These are phyloP conservation scores for Ophion costatus DNA, from an alignment of 2,888 invertebrate species.

Conservation along the genomic window DNA sequence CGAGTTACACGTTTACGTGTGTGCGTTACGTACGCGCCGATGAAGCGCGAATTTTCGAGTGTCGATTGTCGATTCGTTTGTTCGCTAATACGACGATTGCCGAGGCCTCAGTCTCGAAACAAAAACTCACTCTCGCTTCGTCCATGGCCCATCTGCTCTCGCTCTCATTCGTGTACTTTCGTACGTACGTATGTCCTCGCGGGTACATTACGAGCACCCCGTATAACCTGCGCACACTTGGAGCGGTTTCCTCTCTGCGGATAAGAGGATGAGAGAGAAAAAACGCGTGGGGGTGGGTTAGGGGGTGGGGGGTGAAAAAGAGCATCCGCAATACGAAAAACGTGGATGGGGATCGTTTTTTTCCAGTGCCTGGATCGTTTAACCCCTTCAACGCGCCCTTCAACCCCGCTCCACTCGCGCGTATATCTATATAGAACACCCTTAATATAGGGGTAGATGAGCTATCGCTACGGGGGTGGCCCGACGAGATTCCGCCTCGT, in stretches of 20 bases:
- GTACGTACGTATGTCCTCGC: slow-evolving; percentile 32
- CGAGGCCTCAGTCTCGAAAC: slow-evolving; percentile 80
- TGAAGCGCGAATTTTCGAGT: slow-evolving; percentile 68
- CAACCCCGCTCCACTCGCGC: slow-evolving; percentile 40
- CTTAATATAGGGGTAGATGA: slow-evolving; percentile 47
- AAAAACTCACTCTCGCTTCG: slow-evolving; percentile 76
- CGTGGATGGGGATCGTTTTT: slow-evolving; percentile 76
- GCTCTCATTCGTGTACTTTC: slow-evolving; percentile 17
- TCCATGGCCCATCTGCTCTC: slow-evolving; percentile 66
- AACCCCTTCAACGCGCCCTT: slow-evolving; percentile 77
- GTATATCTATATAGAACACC: slow-evolving; percentile 30
- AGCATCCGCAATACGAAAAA: slow-evolving; percentile 79
- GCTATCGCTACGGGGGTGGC: slow-evolving; percentile 56
- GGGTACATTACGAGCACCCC: slow-evolving; percentile 28
- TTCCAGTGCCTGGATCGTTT: slow-evolving; percentile 82
- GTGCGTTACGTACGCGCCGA: neutral
- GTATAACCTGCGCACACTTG: slow-evolving; percentile 33
- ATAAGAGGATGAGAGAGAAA: slow-evolving; percentile 34
- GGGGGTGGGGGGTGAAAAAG: slow-evolving; percentile 75
- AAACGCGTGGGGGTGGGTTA: slow-evolving; percentile 43
- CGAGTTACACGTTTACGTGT: neutral
- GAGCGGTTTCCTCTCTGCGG: slow-evolving; percentile 30
- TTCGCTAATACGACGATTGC: slow-evolving; percentile 83
- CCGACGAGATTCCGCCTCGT: slow-evolving; percentile 52
- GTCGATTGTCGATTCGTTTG: slow-evolving; percentile 81